phyloP scores from a whole-genome alignment of 2,113 vertebrate species.

The Halichoeres trimaculatus region DNA sequence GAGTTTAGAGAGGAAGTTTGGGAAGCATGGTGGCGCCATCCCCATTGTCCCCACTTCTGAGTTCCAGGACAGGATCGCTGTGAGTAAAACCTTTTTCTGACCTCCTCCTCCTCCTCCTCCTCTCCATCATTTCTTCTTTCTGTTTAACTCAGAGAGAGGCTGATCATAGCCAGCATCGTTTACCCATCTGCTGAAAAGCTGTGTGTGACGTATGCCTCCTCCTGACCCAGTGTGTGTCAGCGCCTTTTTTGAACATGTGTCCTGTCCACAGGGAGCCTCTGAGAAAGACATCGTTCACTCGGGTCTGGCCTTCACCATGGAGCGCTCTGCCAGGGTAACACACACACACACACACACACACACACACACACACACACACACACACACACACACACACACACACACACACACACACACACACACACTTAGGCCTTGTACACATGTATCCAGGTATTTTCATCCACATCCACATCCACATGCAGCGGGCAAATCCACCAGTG shows the following conservation, averaged over 20 bases:
- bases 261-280: constrained; percentile 88
- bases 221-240: too few species aligned
- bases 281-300: constrained; percentile 99
- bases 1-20: constrained; percentile 97
- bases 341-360: constrained; percentile 20
- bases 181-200: too few species aligned
- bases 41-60: constrained; percentile 92
- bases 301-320: constrained; percentile 97
- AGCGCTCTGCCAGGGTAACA: constrained; percentile 93
- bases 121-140: not conserved
- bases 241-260: too few species aligned
- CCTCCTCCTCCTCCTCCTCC: too few species aligned
- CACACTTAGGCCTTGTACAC: too few species aligned
- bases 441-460: too few species aligned
- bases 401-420: too few species aligned
- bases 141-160: not conserved
- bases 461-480: too few species aligned
- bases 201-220: too few species aligned
- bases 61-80: constrained; percentile 93
- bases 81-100: constrained; percentile 82
- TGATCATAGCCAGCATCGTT: too few species aligned
- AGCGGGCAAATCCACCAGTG: too few species aligned
- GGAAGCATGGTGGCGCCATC: constrained; percentile 93
- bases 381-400: constrained; percentile 75
- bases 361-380: constrained; percentile 15